Percentiles rank a stretch among this genome's conserved stretches.
phyloP scores from a whole-genome alignment of 2,797 vertebrate genomes.

The Coilia nasus region DNA sequence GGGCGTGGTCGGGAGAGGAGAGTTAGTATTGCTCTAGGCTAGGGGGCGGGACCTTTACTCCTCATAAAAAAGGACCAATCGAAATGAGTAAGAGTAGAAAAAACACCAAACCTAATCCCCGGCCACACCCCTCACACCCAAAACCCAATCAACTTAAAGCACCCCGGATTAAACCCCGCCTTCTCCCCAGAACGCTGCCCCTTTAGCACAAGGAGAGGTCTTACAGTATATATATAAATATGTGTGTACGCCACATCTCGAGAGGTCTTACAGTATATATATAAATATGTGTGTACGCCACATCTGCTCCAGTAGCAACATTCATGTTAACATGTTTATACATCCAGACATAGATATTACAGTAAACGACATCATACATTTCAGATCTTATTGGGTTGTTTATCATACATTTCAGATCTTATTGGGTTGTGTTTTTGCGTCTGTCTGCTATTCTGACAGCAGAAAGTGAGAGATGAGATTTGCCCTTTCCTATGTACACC shows the following conservation, averaged over 20 bases:
- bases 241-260: too few species aligned
- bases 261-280: too few species aligned
- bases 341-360: slow-evolving; percentile 42
- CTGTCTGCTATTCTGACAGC: not conserved
- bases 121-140: not conserved
- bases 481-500: slow-evolving; percentile 78
- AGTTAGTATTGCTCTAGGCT: not conserved
- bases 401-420: too few species aligned
- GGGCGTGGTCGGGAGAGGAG: not conserved
- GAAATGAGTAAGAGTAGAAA: too few species aligned
- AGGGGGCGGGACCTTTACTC: not conserved
- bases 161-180: slow-evolving; percentile 63
- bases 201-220: slow-evolving; percentile 75
- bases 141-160: slow-evolving; percentile 53
- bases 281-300: too few species aligned
- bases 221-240: not conserved
- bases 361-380: slow-evolving; percentile 38
- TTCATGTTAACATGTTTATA: slow-evolving; percentile 72
- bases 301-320: slow-evolving; percentile 48
- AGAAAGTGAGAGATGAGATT: slow-evolving; percentile 26
- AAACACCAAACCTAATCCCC: not conserved
- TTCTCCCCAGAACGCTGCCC: slow-evolving; percentile 52
- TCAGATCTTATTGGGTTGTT: not conserved
- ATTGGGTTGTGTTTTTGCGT: too few species aligned
- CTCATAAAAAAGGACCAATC: not conserved